Evolutionary conservation across 2,888 invertebrate species (phyloP).

Genomic region (Hoplodrina blanda): DNA sequence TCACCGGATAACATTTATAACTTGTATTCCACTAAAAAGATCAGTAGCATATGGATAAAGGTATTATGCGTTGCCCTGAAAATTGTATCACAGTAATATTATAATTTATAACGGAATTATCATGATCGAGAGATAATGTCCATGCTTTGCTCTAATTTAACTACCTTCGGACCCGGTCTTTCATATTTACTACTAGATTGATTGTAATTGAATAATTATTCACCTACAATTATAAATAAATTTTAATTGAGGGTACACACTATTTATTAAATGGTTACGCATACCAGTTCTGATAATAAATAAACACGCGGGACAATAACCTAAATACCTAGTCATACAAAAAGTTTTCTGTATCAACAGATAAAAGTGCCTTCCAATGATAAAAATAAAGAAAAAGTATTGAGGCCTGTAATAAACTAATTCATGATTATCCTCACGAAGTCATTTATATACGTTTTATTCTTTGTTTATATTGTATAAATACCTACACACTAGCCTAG

Average conservation of each 20-base stretch:
- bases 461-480: constrained; percentile 17
- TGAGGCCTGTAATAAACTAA: neutral
- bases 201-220: neutral
- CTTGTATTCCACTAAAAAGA: constrained; percentile 70
- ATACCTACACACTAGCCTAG: neutral
- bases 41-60: constrained; percentile 71
- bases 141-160: constrained; percentile 56
- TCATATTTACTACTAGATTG: neutral
- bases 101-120: constrained; percentile 28
- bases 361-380: constrained; percentile 3
- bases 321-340: constrained; percentile 60
- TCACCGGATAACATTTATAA: constrained; percentile 68
- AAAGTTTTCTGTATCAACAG: constrained; percentile 2
- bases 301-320: constrained; percentile 77
- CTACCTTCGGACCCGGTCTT: constrained; percentile 30
- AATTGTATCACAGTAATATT: constrained; percentile 36
- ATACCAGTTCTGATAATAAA: constrained; percentile 67
- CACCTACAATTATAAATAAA: neutral
- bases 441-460: neutral
- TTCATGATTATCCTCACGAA: neutral
- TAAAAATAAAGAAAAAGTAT: neutral
- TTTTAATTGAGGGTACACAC: constrained; percentile 7
- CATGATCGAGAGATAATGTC: constrained; percentile 44
- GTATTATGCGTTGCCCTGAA: constrained; percentile 46
- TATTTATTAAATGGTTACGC: constrained; percentile 64